These are phyloP conservation scores for Lepisosteus oculatus DNA, from an alignment of 2,113 vertebrate species.

Conservation along the genomic window DNA sequence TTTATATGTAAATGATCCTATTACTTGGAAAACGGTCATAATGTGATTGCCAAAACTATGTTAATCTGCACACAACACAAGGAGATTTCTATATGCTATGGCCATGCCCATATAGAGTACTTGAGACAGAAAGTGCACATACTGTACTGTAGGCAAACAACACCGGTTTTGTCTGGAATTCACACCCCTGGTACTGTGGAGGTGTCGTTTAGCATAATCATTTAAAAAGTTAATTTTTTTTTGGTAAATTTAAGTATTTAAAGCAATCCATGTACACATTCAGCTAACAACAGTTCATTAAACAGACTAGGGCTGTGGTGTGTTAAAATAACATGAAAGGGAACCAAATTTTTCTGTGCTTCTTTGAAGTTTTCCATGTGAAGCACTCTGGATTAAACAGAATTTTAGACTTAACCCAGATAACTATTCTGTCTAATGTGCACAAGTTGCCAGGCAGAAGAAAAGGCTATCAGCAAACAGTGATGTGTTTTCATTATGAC, in stretches of 20 bases:
- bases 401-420: slow-evolving; percentile 11
- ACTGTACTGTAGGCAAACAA: not conserved
- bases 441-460: not conserved
- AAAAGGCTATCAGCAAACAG: slow-evolving; percentile 1
- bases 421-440: not conserved
- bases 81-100: not conserved
- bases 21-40: not conserved
- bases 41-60: not conserved
- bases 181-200: not conserved
- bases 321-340: not conserved
- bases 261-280: not conserved
- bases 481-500: not conserved
- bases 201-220: slow-evolving; percentile 1
- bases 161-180: not conserved
- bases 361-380: not conserved
- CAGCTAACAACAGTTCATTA: not conserved
- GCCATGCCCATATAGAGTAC: too few relatives aligned
- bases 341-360: not conserved
- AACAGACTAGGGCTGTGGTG: not conserved
- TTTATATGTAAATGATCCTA: slow-evolving; percentile 10
- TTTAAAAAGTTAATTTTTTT: not conserved
- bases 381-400: slow-evolving; percentile 1
- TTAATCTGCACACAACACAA: slow-evolving; percentile 2
- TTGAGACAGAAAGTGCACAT: not conserved
- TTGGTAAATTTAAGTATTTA: not conserved